phyloP scores from a whole-genome alignment of 30 jellyfish, hydroid and myxozoan genomes.

The Pelagia noctiluca region DNA sequence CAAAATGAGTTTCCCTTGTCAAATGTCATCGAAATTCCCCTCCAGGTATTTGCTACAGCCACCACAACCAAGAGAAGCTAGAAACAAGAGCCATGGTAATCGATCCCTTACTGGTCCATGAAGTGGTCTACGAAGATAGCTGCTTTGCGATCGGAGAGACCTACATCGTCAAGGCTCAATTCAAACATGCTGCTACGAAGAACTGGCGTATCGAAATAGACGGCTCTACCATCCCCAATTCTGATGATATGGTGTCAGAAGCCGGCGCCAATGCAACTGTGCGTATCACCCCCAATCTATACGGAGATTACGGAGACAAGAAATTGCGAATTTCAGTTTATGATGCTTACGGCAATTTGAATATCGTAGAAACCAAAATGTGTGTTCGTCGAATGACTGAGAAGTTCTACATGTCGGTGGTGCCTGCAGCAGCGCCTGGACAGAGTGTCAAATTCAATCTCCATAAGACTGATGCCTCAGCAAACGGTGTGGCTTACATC shows the following conservation, averaged over 20 bases:
- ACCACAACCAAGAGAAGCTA: neutral
- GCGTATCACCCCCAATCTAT: constrained; percentile 8
- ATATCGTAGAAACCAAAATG: neutral
- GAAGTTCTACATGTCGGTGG: neutral
- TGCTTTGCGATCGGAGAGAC: constrained; percentile 15
- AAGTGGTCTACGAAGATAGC: constrained; percentile 6
- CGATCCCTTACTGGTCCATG: neutral
- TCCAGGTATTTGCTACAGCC: constrained; percentile 25
- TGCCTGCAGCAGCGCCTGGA: neutral
- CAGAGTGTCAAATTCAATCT: neutral
- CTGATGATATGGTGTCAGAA: constrained; percentile 13
- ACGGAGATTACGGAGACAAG: constrained; percentile 35
- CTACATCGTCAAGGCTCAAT: constrained; percentile 10
- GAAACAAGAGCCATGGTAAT: neutral
- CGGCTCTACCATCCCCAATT: neutral
- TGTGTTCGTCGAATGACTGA: constrained; percentile 8
- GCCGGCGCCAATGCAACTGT: constrained; percentile 24
- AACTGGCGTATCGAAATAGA: constrained; percentile 18
- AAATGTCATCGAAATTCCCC: neutral
- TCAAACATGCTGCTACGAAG: constrained; percentile 15
- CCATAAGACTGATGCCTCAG: neutral
- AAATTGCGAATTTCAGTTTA: constrained; percentile 4
- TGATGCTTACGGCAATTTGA: neutral
- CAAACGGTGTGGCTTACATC: neutral
- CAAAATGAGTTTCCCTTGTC: neutral